These are phyloP conservation scores for Oncorhynchus keta DNA, from an alignment of 2,113 vertebrate genomes.

Conservation along the genomic window DNA sequence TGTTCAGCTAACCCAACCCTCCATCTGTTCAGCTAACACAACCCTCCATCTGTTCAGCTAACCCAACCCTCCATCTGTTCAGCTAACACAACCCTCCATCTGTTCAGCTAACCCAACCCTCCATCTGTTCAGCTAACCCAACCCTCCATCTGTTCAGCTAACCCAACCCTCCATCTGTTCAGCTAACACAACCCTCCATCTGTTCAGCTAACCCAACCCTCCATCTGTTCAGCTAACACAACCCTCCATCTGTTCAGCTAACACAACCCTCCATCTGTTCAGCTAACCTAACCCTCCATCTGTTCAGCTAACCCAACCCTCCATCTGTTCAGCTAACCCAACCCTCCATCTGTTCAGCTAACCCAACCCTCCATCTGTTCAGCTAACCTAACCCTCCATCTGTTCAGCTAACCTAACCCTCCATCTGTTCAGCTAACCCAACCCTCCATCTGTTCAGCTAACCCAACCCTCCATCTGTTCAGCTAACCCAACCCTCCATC, in stretches of 20 bases:
- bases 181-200: neutral
- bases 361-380: too few species aligned
- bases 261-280: too few species aligned
- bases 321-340: too few species aligned
- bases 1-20: neutral
- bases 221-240: constrained; percentile 11
- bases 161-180: constrained; percentile 1
- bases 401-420: too few species aligned
- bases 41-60: constrained; percentile 5
- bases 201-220: neutral
- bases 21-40: neutral
- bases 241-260: constrained; percentile 4
- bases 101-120: neutral
- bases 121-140: neutral
- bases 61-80: constrained; percentile 1
- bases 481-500: too few species aligned
- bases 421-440: too few species aligned
- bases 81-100: neutral
- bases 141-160: constrained; percentile 6
- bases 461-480: too few species aligned
- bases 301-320: too few species aligned
- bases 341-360: too few species aligned
- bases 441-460: too few species aligned
- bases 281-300: too few species aligned
- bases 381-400: too few species aligned